A percentile compares a stretch with the other conserved stretches of the same genome.
Evolutionary conservation across 2,888 invertebrate species (phyloP).

Genomic region (Beris chalybata): DNA sequence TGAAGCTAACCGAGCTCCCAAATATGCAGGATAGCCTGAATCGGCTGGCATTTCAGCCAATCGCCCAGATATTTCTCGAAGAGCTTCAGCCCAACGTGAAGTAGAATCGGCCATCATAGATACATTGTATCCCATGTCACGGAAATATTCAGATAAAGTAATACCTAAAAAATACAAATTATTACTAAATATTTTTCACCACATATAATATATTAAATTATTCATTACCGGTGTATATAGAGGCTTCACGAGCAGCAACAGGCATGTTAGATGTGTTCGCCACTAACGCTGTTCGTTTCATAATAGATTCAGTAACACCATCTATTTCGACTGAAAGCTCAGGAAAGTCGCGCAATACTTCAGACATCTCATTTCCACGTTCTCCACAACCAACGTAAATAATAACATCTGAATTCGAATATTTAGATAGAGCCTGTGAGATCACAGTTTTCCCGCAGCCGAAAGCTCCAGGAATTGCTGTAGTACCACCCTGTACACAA

Average conservation of each 20-base stretch:
- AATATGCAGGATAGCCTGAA: constrained; percentile 97
- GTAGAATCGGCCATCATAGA: constrained; percentile 99
- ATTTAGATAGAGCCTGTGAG: constrained; percentile 98
- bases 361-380: constrained; percentile 99
- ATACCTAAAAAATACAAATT: constrained; percentile 64
- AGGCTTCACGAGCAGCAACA: constrained; percentile 99
- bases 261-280: constrained; percentile 99
- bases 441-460: constrained; percentile 99
- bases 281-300: constrained; percentile 98
- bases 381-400: constrained; percentile 99
- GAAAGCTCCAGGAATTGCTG: constrained; percentile 99
- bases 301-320: constrained; percentile 95
- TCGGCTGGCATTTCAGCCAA: constrained; percentile 99
- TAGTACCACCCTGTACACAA: constrained; percentile 98
- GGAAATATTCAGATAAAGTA: constrained; percentile 99
- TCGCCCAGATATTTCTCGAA: constrained; percentile 99
- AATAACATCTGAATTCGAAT: constrained; percentile 99
- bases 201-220: neutral
- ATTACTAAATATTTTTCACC: too few relatives aligned
- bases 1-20: constrained; percentile 96
- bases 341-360: constrained; percentile 98
- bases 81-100: constrained; percentile 99
- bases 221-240: constrained; percentile 88
- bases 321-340: constrained; percentile 97
- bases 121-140: constrained; percentile 99